Evolutionary conservation across 2,888 invertebrate species (phyloP), one percentile per base, ranked within the genome.

Genomic region (Latrodectus hesperus): DNA sequence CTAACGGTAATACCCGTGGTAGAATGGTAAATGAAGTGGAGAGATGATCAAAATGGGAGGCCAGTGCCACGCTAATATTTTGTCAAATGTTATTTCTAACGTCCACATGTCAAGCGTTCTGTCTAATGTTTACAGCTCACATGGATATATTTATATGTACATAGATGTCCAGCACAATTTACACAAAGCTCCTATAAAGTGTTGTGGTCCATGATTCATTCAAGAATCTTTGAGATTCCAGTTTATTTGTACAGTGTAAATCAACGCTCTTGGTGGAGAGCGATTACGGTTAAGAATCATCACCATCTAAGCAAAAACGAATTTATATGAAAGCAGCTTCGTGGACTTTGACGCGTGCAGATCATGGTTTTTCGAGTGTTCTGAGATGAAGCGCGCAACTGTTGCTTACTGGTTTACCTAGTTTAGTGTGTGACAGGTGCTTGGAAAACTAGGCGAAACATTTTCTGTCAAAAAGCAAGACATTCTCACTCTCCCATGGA

Each of bases 161-260:
- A 60, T 16, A 60, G 60, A 60, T 60, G n/a, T 60, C 60, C 60
- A 60, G 60, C 60, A 60, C 60, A 60, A 16, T 60, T 60, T 60
- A 60, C n/a, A 60, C 60, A 60, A 60, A 60, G 60, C 60, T 60
- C 60, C 60, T 60, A n/a, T 60, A 16, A 60, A 60, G 60, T 60
- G 60, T 16, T 60, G 60, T 60, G 60, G 60, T 60, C 60, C 60
- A 16, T 60, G n/a, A 60, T 60, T 60, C n/a, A 60, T 60, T 11
- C 6, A 60, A 55, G n/a, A 60, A 60, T n/a, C 16, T 16, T 60
- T n/a, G n/a, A 60, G 60, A 60, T 60, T 60, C 60, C 60, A 60
- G 12, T 16, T 16, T n/a, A 60, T 60, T n/a, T 12, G 60, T 12
- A 16, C 60, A 60, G 11, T 60, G 60, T 38, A 38, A 38, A 38